Evolutionary conservation across 2,888 invertebrate species (phyloP).

Genomic region (Vannuccia rotundouncinata): DNA sequence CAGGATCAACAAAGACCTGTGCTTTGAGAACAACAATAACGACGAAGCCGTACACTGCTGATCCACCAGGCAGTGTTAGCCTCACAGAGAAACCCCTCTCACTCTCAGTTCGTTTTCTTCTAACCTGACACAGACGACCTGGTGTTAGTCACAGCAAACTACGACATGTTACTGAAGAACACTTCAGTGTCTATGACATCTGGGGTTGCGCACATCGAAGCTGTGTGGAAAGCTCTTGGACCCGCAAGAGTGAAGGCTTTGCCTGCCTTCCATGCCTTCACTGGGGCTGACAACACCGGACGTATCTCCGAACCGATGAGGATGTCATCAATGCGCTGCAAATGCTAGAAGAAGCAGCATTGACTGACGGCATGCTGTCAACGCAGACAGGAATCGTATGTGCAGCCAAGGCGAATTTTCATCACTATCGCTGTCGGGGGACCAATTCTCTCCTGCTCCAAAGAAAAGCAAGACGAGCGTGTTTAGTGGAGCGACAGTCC

Average conservation of each 20-base stretch:
- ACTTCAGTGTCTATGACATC: neutral
- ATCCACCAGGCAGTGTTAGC: neutral
- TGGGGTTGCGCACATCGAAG: neutral
- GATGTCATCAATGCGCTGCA: slow-evolving; percentile 1
- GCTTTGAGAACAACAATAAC: neutral
- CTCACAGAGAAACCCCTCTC: neutral
- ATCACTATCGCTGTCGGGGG: no score
- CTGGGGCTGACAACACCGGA: neutral
- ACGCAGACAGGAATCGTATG: neutral
- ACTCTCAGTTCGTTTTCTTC: neutral
- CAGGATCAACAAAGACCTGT: neutral
- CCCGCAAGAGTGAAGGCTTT: slow-evolving; percentile 2
- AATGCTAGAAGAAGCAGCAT: no score
- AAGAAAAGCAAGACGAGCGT: no score
- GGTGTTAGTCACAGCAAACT: slow-evolving; percentile 12
- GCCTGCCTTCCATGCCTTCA: slow-evolving; percentile 10
- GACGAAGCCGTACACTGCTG: slow-evolving; percentile 2
- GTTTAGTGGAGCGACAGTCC: no score
- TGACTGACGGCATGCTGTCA: no score
- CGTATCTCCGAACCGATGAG: neutral
- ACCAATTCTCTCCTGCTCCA: no score
- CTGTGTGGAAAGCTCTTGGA: neutral
- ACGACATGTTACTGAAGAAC: neutral
- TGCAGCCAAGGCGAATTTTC: no score
- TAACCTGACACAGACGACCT: neutral